Percentiles rank a stretch among this genome's conserved stretches.
Evolutionary conservation across 1,140 invertebrate species (phyloP).

Genomic region (Drosophila lacertosa): DNA sequence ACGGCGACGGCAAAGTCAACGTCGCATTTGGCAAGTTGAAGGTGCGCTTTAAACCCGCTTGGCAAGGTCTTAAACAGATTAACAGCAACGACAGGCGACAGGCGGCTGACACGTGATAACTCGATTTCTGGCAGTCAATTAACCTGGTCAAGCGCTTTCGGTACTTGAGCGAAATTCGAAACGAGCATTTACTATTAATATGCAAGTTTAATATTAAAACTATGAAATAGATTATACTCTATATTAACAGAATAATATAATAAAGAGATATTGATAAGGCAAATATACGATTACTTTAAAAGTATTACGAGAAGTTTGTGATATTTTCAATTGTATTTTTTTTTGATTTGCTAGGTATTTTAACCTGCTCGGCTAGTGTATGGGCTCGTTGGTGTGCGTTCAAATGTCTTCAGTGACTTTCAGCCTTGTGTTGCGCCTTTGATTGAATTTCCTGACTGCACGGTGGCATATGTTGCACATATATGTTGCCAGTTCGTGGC

Average conservation of each 20-base stretch:
- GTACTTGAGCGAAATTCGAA: not conserved
- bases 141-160: not conserved
- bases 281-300: too few relatives aligned
- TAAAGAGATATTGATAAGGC: too few relatives aligned
- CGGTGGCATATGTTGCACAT: conserved; percentile 60
- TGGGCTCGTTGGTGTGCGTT: conserved; percentile 2
- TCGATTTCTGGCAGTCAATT: not conserved
- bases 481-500: conserved; percentile 69
- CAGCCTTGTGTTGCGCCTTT: conserved; percentile 17
- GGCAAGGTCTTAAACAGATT: conserved; percentile 10
- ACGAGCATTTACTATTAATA: not conserved
- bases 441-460: conserved; percentile 66
- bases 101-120: conserved; percentile 10
- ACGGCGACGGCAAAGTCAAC: conserved; percentile 16
- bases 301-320: too few relatives aligned
- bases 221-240: not conserved
- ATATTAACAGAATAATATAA: too few relatives aligned
- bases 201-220: not conserved
- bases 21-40: conserved; percentile 17
- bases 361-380: not conserved
- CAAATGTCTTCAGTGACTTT: conserved; percentile 8
- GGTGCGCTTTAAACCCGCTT: conserved; percentile 33
- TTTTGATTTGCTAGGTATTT: too few relatives aligned
- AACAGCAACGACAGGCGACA: conserved; percentile 7
- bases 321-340: too few relatives aligned